Evolutionary conservation across 2,888 invertebrate genomes (phyloP), one percentile per base, ranked within the genome.

Genomic region (Drosophila tanythrix): DNA sequence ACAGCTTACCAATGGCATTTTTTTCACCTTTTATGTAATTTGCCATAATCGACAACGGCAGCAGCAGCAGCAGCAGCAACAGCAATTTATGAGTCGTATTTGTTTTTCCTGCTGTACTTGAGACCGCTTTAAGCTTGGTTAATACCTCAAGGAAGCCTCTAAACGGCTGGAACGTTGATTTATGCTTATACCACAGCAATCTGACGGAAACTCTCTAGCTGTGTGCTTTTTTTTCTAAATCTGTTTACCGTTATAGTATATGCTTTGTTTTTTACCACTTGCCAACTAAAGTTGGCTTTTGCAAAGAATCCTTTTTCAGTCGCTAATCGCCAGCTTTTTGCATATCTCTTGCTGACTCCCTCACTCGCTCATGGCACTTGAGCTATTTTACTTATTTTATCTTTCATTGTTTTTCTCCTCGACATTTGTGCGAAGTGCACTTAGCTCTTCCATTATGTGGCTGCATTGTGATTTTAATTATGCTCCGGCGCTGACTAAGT

Each of bases 381-480:
- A 31, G 52, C 58, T 60, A 68, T 74, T 71, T 67, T 67, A 57
- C 67, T 74, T 79, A 83, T 80, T 73, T 76, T 69, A 68, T 76
- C 76, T 70, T 76, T 74, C 74, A 81, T 79, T 82, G 82, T 84
- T 70, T 69, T 72, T 43, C 31, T 55, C 40, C 52, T 55, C 35
- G 62, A 72, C 81, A 81, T 74, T 82, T 79, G 75, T 74, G 76
- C 60, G 65, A 82, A 85, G 82, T 85, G 88, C 84, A 82, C 85
- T 87, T 76, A 64, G 59, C 66, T 58, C 57, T 67, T 67, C 46
- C 71, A 80, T 81, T 83, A 77, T 82, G 63, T 65, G 75, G 74
- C 67, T 63, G 75, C 80, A 82, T 85, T 85, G 88, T 85, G 79
- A 70, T 76, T 75, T 88, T 88, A 88, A 85, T 88, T 85, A 84